Base-by-base conservation (phyloP, 2,888 invertebrate genomes). In the Galerucella nymphaeae region DNA sequence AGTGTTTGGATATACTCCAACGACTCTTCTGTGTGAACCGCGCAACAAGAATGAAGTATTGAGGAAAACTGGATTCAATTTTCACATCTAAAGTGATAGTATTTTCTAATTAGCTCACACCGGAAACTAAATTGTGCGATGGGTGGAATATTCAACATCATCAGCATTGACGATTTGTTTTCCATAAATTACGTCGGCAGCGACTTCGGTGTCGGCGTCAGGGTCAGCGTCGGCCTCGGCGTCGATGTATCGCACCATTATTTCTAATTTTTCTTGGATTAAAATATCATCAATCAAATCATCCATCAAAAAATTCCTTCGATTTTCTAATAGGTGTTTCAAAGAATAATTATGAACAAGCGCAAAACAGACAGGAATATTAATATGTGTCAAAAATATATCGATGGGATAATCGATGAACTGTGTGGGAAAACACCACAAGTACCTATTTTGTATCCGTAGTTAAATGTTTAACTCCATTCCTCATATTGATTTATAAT, bases 201-300 rank as follows among this genome's bases (percentile, higher is more conserved):
- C 53, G 8, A 16, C 53, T 10, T 18, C 18, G 18, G 18, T 53
- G n/a, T 50, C 50, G 16, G 16, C 50, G 18, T 53, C 53, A 16
- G 53, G 9, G 10, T 18, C 53, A 16, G 53, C 16, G 10, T 18
- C 53, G 53, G 16, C n/a, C n/a, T 53, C 53, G 18, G 10, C 18
- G 16, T 18, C 18, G 48, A 48, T 48, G 48, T 48, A 48, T 48
- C 14, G 6, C 48, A 48, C 48, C 48, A n/a, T 30, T 30, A 30
- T 53, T n/a, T 53, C 53, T 53, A 53, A 53, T 53, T 53, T 16
- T 53, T 16, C 53, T 53, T 53, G 53, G 18, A 53, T 53, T 53
- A 53, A 53, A 53, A 53, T 18, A 1, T 2, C 53, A 53, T 53
- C 53, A 53, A 53, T 53, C 53, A 53, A 53, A 53, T 53, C 53